A percentile compares a stretch with the other conserved stretches of the same genome.
phyloP scores from a whole-genome alignment of 2,888 invertebrate genomes.

The Elgonia sp. region DNA sequence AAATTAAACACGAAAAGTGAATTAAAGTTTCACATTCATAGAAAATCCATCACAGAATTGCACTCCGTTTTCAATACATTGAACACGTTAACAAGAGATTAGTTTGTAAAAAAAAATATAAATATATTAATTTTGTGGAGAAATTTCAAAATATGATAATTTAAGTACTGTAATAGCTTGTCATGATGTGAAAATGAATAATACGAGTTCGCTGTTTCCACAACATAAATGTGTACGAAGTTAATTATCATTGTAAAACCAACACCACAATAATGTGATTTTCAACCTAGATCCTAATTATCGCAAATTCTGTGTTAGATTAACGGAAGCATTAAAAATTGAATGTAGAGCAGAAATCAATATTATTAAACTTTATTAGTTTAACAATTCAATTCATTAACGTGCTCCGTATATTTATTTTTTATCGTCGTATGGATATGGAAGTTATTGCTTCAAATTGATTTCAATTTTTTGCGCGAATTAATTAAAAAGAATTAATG shows the following conservation, averaged over 20 bases:
- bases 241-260: conserved; percentile 19
- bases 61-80: background rate
- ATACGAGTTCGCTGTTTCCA: background rate
- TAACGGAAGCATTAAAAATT: background rate
- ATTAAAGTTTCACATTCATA: background rate
- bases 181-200: background rate
- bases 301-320: background rate
- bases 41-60: background rate
- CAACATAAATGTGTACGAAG: background rate
- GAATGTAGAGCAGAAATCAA: background rate
- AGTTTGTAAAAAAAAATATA: too few relatives aligned
- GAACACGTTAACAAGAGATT: background rate
- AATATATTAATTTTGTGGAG: too few relatives aligned
- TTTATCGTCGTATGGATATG: too few relatives aligned
- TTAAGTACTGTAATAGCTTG: background rate
- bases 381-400: background rate
- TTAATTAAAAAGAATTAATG: too few relatives aligned
- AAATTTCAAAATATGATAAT: too few relatives aligned
- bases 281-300: background rate
- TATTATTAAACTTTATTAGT: background rate
- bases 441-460: too few relatives aligned
- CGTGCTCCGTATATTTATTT: background rate
- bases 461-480: too few relatives aligned
- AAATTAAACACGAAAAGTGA: conserved; percentile 11
- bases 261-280: conserved; percentile 15